A percentile compares a stretch with the other conserved stretches of the same genome.
phyloP scores from a whole-genome alignment of 92 coral and sea anemone species.

The Parazoanthus atlanticus region DNA sequence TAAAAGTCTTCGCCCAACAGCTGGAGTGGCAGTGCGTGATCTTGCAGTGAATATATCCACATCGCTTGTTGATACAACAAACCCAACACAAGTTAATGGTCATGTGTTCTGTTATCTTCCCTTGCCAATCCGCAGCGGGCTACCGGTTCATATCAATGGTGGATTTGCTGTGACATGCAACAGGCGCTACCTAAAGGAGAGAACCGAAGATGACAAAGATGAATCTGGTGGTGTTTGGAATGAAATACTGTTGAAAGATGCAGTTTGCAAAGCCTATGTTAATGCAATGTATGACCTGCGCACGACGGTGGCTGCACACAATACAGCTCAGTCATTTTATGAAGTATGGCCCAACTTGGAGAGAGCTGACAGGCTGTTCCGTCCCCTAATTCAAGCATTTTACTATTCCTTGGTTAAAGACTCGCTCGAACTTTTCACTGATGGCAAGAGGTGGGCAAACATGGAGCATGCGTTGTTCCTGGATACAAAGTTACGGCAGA shows the following conservation, averaged over 20 bases:
- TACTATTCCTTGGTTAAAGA: constrained; percentile 37
- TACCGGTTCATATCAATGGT: constrained; percentile 77
- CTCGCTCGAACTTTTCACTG: constrained; percentile 56
- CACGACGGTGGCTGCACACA: not conserved
- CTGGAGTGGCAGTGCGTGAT: constrained; percentile 76
- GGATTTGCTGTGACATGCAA: constrained; percentile 77
- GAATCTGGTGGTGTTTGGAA: constrained; percentile 71
- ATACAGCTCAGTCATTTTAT: constrained; percentile 32
- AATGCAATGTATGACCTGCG: constrained; percentile 61
- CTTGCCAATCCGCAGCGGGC: constrained; percentile 39
- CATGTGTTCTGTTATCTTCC: constrained; percentile 59
- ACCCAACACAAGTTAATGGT: constrained; percentile 5
- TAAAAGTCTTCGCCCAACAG: constrained; percentile 70
- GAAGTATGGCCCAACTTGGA: constrained; percentile 60
- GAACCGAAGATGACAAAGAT: constrained; percentile 73
- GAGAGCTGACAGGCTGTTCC: constrained; percentile 6
- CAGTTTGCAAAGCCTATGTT: constrained; percentile 65
- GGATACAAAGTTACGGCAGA: constrained; percentile 56
- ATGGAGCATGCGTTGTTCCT: constrained; percentile 56
- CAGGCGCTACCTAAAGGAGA: constrained; percentile 73
- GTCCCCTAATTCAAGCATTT: constrained; percentile 48
- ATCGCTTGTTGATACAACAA: not conserved
- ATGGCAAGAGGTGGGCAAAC: constrained; percentile 67
- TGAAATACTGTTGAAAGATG: constrained; percentile 56
- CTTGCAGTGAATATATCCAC: constrained; percentile 4